Percentiles rank a stretch among this genome's conserved stretches.
phyloP scores from a whole-genome alignment of 2,113 vertebrate genomes.

The Crocuta crocuta region DNA sequence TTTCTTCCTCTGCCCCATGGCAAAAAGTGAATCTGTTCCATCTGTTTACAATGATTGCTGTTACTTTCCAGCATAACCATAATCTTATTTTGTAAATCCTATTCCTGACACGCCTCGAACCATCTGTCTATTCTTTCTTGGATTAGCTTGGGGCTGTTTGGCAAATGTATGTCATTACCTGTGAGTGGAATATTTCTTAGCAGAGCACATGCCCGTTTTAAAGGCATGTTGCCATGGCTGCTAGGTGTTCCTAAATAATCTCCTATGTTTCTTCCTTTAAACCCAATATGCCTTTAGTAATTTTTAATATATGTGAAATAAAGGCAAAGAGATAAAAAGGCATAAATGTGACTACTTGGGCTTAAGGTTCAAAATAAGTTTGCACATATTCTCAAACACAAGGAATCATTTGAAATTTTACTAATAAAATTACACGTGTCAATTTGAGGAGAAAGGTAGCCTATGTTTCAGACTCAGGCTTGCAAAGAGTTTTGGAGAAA shows the following conservation, averaged over 20 bases:
- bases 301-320: conserved; percentile 46
- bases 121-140: conserved; percentile 76
- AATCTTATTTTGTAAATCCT: conserved; percentile 78
- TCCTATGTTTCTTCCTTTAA: conserved; percentile 52
- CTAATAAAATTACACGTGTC: background rate
- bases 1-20: conserved; percentile 61
- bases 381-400: background rate
- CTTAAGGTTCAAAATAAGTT: conserved; percentile 21
- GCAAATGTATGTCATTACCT: conserved; percentile 72
- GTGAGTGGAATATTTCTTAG: conserved; percentile 72
- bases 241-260: conserved; percentile 61
- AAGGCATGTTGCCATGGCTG: conserved; percentile 70
- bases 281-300: background rate
- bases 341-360: background rate
- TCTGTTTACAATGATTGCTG: conserved; percentile 64
- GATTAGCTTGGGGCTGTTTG: conserved; percentile 76
- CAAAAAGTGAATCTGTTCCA: conserved; percentile 61
- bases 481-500: conserved; percentile 8
- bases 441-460: background rate
- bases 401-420: background rate
- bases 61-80: conserved; percentile 71
- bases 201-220: conserved; percentile 57
- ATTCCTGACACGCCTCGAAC: conserved; percentile 80
- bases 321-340: conserved; percentile 12
- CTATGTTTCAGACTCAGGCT: conserved; percentile 72